Evolutionary conservation across 1,140 invertebrate species (phyloP).

Genomic region (Cydia strobilella): DNA sequence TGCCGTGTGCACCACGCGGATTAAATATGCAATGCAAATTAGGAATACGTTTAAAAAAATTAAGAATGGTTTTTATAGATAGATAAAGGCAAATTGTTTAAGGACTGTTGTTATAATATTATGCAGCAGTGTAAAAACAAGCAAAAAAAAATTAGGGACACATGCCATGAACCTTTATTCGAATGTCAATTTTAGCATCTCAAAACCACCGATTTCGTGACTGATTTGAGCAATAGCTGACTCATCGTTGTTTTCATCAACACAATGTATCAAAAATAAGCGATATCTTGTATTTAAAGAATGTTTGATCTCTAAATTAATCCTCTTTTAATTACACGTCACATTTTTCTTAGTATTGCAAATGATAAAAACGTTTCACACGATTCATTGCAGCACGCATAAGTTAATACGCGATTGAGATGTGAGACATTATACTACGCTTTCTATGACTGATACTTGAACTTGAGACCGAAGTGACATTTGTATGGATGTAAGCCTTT

Average conservation of each 20-base stretch:
- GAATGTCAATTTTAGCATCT: too few relatives aligned
- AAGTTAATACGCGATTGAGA: background rate
- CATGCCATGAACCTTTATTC: too few relatives aligned
- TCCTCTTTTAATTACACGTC: background rate
- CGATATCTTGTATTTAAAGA: background rate
- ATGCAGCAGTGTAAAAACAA: too few relatives aligned
- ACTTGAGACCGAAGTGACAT: slow-evolving; percentile 28
- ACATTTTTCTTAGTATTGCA: background rate
- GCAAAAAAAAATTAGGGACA: too few relatives aligned
- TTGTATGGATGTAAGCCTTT: slow-evolving; percentile 18
- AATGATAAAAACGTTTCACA: background rate
- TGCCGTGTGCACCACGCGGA: too few relatives aligned
- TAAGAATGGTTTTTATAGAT: too few relatives aligned
- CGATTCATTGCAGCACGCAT: slow-evolving; percentile 2
- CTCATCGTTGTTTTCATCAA: background rate
- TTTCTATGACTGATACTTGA: slow-evolving; percentile 31
- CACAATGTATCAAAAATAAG: background rate
- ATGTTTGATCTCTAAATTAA: background rate
- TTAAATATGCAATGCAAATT: too few relatives aligned
- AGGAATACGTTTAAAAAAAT: too few relatives aligned
- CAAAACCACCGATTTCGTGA: too few relatives aligned
- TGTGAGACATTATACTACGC: slow-evolving; percentile 14
- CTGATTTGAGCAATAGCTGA: too few relatives aligned
- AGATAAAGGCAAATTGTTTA: too few relatives aligned
- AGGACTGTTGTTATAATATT: too few relatives aligned